These are phyloP conservation scores for Acanthornis magna DNA, from an alignment of 2,797 vertebrate genomes.

Conservation along the genomic window DNA sequence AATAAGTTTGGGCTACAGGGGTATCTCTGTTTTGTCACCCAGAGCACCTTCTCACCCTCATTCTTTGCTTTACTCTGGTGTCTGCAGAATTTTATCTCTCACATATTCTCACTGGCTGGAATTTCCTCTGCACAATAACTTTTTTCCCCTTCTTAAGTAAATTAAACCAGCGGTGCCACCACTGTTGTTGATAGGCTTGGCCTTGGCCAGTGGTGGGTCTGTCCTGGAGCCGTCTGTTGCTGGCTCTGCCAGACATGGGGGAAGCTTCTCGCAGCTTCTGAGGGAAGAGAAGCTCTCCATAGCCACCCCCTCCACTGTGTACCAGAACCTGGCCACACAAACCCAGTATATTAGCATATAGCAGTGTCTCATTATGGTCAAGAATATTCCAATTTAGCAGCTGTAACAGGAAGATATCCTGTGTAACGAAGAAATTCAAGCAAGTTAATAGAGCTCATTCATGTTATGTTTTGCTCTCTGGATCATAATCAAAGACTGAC, in stretches of 20 bases:
- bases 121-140: rapidly evolving
- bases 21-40: neutral
- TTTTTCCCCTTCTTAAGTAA: neutral
- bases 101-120: neutral
- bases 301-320: too few species aligned
- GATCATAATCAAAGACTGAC: neutral
- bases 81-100: neutral
- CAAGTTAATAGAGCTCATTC: neutral
- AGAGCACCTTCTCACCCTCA: rapidly evolving
- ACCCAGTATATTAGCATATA: neutral
- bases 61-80: neutral
- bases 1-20: neutral
- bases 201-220: neutral
- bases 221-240: neutral
- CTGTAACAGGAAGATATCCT: neutral
- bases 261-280: neutral
- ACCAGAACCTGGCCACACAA: neutral
- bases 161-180: neutral
- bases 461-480: neutral
- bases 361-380: neutral
- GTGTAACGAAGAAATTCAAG: neutral
- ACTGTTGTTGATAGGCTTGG: neutral
- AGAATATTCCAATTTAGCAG: neutral
- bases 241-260: neutral
- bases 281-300: neutral